Evolutionary conservation across 2,797 vertebrate genomes (phyloP).

Genomic region (Callimico goeldii): DNA sequence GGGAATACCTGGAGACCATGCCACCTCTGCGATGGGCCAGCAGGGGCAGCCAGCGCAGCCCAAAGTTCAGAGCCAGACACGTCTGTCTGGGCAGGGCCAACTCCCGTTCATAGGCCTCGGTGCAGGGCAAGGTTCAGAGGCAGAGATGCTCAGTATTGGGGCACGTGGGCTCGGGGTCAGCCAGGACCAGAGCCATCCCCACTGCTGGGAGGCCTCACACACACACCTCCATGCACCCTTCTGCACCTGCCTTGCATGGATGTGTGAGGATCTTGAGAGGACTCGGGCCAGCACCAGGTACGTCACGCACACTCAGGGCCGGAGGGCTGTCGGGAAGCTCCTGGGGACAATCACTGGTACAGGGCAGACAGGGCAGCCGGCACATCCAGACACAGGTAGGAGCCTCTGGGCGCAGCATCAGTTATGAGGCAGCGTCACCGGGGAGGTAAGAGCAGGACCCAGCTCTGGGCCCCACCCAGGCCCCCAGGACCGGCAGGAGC

Average conservation of each 20-base stretch:
- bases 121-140: rapidly evolving
- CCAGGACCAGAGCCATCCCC: not conserved
- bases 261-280: rapidly evolving
- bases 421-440: rapidly evolving
- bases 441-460: rapidly evolving
- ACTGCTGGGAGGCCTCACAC: not conserved
- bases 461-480: not conserved
- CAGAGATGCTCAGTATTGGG: not conserved
- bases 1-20: rapidly evolving
- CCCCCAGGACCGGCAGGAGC: rapidly evolving
- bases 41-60: not conserved
- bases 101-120: rapidly evolving
- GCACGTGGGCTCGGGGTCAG: rapidly evolving
- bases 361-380: rapidly evolving
- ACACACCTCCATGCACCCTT: rapidly evolving
- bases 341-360: rapidly evolving
- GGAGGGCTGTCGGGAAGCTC: rapidly evolving
- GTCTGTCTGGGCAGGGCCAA: rapidly evolving
- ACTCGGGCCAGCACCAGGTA: not conserved
- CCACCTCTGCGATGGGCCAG: no score
- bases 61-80: no score
- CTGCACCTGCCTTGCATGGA: not conserved
- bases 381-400: rapidly evolving
- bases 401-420: rapidly evolving
- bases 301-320: rapidly evolving